These are phyloP conservation scores for Thymelicus lineola DNA, from an alignment of 2,888 invertebrate genomes.

Conservation along the genomic window DNA sequence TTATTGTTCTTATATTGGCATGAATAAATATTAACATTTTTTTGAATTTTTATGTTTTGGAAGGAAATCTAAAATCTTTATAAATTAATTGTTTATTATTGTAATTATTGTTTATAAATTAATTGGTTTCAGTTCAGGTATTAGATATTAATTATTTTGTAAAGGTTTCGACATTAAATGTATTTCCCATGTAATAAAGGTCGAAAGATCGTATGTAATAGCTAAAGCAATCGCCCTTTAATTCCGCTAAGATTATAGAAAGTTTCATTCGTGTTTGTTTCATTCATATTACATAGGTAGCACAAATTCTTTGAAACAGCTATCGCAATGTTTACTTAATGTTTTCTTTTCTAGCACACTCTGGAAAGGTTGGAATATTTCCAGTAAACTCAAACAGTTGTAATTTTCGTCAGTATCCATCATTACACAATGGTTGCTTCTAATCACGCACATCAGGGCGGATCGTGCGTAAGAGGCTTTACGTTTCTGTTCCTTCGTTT, in stretches of 20 bases:
- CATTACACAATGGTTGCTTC: neutral
- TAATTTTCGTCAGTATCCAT: neutral
- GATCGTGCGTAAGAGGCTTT: conserved; percentile 24
- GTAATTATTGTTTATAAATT: no score
- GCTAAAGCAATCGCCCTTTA: neutral
- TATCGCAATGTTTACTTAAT: neutral
- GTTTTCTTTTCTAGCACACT: neutral
- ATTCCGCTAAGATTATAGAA: conserved; percentile 1
- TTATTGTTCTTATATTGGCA: no score
- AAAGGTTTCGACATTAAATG: no score
- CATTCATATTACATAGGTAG: neutral
- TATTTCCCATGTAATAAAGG: neutral
- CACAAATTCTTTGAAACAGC: conserved; percentile 1
- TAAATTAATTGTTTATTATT: no score
- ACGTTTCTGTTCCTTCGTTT: conserved; percentile 35
- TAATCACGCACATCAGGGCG: neutral
- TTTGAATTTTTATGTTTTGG: no score
- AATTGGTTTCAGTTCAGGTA: no score
- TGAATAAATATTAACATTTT: no score
- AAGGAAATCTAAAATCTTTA: no score
- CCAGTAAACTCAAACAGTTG: neutral
- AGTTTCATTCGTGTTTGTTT: neutral
- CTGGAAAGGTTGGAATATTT: neutral
- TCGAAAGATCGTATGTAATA: neutral
- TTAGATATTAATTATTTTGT: no score